A percentile compares a stretch with the other conserved stretches of the same genome.
Conservation (phyloP, 37 sponge, comb jelly and placozoan genomes). For the Haliclona indistincta region DNA sequence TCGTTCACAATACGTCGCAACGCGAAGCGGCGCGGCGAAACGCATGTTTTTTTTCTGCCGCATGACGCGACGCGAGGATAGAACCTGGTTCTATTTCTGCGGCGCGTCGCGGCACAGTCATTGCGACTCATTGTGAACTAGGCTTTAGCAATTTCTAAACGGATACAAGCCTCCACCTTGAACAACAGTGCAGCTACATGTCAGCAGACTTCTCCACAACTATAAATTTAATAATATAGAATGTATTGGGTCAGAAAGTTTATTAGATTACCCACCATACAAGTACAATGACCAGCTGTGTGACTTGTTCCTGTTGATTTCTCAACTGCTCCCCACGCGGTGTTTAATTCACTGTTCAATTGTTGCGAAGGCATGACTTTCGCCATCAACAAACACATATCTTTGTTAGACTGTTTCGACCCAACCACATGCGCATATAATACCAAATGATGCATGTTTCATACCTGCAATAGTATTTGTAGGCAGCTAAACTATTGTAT, state of each 20-base stretch:
- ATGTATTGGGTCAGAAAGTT: not conserved
- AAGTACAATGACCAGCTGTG: conserved; percentile 29
- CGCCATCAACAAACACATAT: conserved; percentile 1
- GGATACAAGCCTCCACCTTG: conserved; percentile 20
- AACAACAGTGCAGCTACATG: conserved; percentile 30
- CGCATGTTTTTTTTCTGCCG: no score
- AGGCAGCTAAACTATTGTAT: conserved; percentile 20
- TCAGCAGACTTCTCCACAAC: conserved; percentile 27
- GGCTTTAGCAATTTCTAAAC: not conserved
- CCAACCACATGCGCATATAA: not conserved
- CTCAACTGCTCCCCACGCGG: conserved; percentile 8
- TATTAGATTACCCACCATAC: conserved; percentile 13
- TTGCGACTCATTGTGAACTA: no score
- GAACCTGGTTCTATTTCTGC: no score
- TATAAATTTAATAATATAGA: not conserved
- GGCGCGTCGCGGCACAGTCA: no score
- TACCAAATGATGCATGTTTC: not conserved
- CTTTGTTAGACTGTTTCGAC: not conserved
- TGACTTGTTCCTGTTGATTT: not conserved
- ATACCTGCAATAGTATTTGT: conserved; percentile 26
- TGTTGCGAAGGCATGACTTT: conserved; percentile 21
- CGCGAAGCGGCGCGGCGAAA: no score
- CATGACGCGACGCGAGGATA: no score
- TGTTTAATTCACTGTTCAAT: not conserved
- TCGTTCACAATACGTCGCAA: no score